These are phyloP conservation scores for Bombus haemorrhoidalis DNA, from an alignment of 1,140 invertebrate species.

Conservation along the genomic window DNA sequence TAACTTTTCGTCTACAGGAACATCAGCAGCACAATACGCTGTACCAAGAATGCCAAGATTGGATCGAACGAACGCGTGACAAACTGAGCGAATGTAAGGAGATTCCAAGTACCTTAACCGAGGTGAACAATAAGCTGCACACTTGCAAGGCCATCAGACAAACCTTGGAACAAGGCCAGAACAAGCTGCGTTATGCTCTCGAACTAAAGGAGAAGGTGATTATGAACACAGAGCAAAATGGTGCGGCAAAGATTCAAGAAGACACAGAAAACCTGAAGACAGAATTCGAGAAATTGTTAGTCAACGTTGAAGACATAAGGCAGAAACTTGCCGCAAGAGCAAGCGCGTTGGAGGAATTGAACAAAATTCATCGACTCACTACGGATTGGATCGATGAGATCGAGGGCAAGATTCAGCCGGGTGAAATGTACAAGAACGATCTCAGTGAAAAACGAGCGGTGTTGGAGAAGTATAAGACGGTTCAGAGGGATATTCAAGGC, in stretches of 20 bases:
- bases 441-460: slow-evolving; percentile 94
- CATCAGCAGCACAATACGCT: slow-evolving; percentile 94
- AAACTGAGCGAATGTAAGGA: slow-evolving; percentile 90
- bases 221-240: slow-evolving; percentile 94
- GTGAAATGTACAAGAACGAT: slow-evolving; percentile 90
- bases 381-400: slow-evolving; percentile 94
- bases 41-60: slow-evolving; percentile 95
- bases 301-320: slow-evolving; percentile 90
- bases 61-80: slow-evolving; percentile 93
- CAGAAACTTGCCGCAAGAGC: slow-evolving; percentile 88
- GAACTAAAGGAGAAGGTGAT: slow-evolving; percentile 96
- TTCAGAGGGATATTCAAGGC: slow-evolving; percentile 89
- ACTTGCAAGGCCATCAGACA: slow-evolving; percentile 92
- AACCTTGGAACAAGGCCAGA: slow-evolving; percentile 94
- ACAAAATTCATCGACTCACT: slow-evolving; percentile 90
- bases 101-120: slow-evolving; percentile 89
- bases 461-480: slow-evolving; percentile 91
- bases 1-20: slow-evolving; percentile 82
- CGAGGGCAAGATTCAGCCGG: slow-evolving; percentile 90
- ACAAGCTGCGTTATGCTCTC: slow-evolving; percentile 93
- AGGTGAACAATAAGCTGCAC: slow-evolving; percentile 92
- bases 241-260: slow-evolving; percentile 93
- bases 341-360: slow-evolving; percentile 91
- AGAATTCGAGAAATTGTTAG: slow-evolving; percentile 93
- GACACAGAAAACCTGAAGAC: slow-evolving; percentile 93